These are phyloP conservation scores for Maniola hyperantus DNA, from an alignment of 2,888 invertebrate species.

Conservation along the genomic window DNA sequence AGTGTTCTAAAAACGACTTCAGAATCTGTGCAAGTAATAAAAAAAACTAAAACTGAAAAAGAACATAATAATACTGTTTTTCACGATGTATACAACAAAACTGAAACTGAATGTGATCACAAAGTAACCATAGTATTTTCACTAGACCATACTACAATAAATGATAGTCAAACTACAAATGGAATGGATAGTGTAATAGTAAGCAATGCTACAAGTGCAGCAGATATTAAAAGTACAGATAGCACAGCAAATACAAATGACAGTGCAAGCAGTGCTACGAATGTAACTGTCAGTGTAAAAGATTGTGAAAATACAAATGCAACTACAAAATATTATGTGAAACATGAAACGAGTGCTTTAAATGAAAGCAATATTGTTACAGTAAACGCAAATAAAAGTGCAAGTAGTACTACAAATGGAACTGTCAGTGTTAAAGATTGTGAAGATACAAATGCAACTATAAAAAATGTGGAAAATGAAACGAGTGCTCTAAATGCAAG, in stretches of 20 bases:
- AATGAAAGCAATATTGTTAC: neutral
- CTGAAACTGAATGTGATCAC: neutral
- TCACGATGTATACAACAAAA: neutral
- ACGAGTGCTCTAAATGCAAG: neutral
- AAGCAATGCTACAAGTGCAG: neutral
- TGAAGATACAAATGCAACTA: constrained; percentile 7
- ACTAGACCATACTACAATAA: neutral
- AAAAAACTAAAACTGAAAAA: neutral
- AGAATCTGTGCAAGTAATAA: neutral
- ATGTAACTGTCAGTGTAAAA: constrained; percentile 20
- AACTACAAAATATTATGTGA: neutral
- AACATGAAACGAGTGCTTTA: neutral
- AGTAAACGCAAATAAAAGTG: neutral
- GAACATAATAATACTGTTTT: neutral
- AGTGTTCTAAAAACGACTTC: neutral
- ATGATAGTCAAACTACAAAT: neutral
- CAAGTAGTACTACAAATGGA: neutral
- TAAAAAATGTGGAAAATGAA: neutral
- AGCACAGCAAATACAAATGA: neutral
- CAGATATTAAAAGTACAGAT: neutral
- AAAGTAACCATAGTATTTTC: neutral
- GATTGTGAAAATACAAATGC: constrained; percentile 17
- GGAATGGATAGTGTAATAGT: neutral
- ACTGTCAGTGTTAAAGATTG: constrained; percentile 22
- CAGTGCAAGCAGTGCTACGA: neutral